Percentiles rank a stretch among this genome's conserved stretches.
Conservation (phyloP, 2,113 vertebrate species). For the Takifugu bimaculatus region DNA sequence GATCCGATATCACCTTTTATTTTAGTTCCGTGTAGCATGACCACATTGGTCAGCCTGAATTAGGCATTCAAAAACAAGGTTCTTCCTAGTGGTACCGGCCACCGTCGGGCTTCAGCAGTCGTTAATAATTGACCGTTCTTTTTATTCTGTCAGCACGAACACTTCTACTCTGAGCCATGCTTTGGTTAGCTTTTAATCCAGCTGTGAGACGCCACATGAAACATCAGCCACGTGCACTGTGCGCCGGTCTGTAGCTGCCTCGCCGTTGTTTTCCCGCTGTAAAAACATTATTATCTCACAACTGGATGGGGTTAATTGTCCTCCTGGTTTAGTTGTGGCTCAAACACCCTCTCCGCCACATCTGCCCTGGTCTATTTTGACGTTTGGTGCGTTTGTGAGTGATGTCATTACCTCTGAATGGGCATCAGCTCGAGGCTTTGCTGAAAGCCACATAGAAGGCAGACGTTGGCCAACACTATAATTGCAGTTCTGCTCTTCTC, state of each 20-base stretch:
- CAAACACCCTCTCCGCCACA: conserved; percentile 26
- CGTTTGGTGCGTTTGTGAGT: conserved; percentile 43
- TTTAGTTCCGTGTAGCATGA: too few species aligned
- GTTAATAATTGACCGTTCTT: conserved; percentile 25
- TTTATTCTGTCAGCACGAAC: conserved; percentile 35
- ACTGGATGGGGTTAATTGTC: conserved; percentile 2
- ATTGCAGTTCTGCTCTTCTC: conserved; percentile 58
- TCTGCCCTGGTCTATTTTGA: conserved; percentile 26
- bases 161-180: background rate
- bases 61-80: conserved; percentile 2
- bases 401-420: conserved; percentile 54
- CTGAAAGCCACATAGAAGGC: conserved; percentile 53
- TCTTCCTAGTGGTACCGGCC: conserved; percentile 3
- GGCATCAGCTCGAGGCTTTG: conserved; percentile 49
- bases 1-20: too few species aligned
- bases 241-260: conserved; percentile 6
- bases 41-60: too few species aligned
- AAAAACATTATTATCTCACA: background rate
- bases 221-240: conserved; percentile 27
- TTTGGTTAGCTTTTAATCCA: conserved; percentile 17
- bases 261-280: conserved; percentile 26
- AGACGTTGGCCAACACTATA: conserved; percentile 62
- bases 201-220: conserved; percentile 41
- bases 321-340: conserved; percentile 4
- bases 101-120: conserved; percentile 10